Evolutionary conservation across 2,888 invertebrate genomes (phyloP).

Genomic region (Nomada fabriciana): DNA sequence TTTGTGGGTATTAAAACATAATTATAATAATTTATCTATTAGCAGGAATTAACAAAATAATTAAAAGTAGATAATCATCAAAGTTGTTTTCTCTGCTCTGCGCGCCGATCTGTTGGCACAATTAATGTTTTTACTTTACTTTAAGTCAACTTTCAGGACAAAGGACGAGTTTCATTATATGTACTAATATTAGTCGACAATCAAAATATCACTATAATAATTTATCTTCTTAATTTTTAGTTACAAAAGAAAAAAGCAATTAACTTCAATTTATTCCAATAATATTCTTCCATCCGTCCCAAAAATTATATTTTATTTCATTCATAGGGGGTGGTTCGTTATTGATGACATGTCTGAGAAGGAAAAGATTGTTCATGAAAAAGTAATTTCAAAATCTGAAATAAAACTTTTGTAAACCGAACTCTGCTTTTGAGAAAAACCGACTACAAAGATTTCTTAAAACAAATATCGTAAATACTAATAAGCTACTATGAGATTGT

Average conservation of each 20-base stretch:
- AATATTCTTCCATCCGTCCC: no score
- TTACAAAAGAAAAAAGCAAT: neutral
- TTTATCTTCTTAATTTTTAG: neutral
- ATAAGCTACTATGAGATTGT: no score
- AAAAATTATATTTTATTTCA: no score
- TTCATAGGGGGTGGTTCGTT: no score
- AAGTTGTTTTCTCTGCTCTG: slow-evolving; percentile 40
- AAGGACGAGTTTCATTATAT: slow-evolving; percentile 48
- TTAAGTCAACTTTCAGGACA: slow-evolving; percentile 53
- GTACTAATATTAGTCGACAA: slow-evolving; percentile 8
- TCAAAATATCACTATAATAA: neutral
- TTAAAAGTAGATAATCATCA: slow-evolving; percentile 15
- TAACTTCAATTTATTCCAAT: no score
- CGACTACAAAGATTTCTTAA: no score
- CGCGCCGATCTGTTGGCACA: slow-evolving; percentile 32
- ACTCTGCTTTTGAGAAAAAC: no score
- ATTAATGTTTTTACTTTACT: slow-evolving; percentile 32
- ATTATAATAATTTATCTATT: slow-evolving; percentile 24
- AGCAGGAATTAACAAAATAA: slow-evolving; percentile 10
- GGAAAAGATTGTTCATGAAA: no score
- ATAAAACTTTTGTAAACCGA: no score
- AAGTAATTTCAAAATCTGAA: no score
- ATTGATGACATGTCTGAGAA: no score
- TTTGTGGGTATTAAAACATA: slow-evolving; percentile 6
- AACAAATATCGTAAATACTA: no score